Evolutionary conservation across 2,113 vertebrate species (phyloP), one percentile per base, ranked within the genome.

Genomic region (Myodes glareolus): DNA sequence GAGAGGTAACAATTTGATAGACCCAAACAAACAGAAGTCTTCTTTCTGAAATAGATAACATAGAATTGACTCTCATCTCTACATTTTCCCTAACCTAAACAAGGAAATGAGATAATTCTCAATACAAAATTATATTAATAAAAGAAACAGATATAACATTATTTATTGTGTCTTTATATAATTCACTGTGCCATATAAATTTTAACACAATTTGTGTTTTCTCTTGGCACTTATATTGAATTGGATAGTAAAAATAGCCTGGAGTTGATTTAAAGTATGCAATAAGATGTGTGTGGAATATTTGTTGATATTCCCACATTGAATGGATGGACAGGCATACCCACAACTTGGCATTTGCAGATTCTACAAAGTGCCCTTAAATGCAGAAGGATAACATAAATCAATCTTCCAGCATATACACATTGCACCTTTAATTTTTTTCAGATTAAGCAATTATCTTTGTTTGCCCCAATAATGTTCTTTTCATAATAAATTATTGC

Each of bases 21-120:
- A 88, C 55, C 78, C 8, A 95, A 97, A 97, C 91, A 93, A 75
- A 94, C 16, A 39, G 67, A 95, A 77, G 7, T 5, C 27, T 82
- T 72, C 0, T 0, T 31, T 23, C 9, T 67, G 50, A 91, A 87
- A 75, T 39, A 61, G 55, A 67, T 36, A 85, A 50, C 39, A 61
- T 14, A 42, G 17, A 29, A 27, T 0, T 88, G 94, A 70, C 10
- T 91, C 47, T 85, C 70, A 72, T 72, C 58, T 29, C 21, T 36
- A 45, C 31, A 36, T 12, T 42, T 63, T 11, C 68, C 21, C 23
- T 91, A 52, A 75, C 5, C 89, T 90, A 78, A 14, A 58, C 12
- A 68, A 67, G 12, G 85, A 70, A 5, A 68, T 9, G 33, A 68
- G 9, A 52, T 80, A 80, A 45, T 80, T 86, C 84, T 88, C 58